Evolutionary conservation across 2,888 invertebrate genomes (phyloP).

Genomic region (Brachyptera putata): DNA sequence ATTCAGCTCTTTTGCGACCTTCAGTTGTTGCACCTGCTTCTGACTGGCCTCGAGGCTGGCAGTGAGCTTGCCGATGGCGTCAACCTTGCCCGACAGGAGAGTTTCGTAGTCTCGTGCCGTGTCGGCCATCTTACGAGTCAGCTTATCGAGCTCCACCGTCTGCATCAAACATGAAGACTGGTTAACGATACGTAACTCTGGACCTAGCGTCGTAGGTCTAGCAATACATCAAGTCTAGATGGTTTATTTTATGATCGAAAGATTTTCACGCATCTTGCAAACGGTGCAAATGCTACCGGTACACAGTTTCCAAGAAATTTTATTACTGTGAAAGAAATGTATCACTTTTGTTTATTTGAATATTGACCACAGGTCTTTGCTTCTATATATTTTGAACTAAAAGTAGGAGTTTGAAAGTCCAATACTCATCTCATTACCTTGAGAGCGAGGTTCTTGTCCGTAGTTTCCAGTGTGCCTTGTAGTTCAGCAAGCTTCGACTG

Average conservation of each 20-base stretch:
- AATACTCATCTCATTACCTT: too few species aligned
- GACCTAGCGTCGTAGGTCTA: not conserved
- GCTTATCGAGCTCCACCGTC: constrained; percentile 1
- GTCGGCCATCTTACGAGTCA: constrained; percentile 15
- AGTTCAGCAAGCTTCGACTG: not conserved
- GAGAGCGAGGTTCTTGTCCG: not conserved
- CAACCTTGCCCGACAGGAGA: constrained; percentile 58
- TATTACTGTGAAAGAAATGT: too few species aligned
- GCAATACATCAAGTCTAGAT: too few species aligned
- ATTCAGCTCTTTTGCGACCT: not conserved
- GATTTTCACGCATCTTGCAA: too few species aligned
- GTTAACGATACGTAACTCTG: not conserved
- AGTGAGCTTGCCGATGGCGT: constrained; percentile 48
- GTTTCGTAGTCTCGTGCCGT: constrained; percentile 51
- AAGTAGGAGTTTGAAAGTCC: too few species aligned
- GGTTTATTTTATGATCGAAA: too few species aligned
- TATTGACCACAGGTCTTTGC: too few species aligned
- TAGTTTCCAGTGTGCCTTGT: not conserved
- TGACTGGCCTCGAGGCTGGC: constrained; percentile 36
- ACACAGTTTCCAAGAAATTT: too few species aligned
- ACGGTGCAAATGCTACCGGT: too few species aligned
- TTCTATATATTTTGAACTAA: too few species aligned
- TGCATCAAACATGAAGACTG: too few species aligned
- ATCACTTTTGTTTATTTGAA: too few species aligned
- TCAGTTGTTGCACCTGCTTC: not conserved